Evolutionary conservation across 1,140 invertebrate species (phyloP), one percentile per base, ranked within the genome.

Genomic region (Bilobella aurantiaca): DNA sequence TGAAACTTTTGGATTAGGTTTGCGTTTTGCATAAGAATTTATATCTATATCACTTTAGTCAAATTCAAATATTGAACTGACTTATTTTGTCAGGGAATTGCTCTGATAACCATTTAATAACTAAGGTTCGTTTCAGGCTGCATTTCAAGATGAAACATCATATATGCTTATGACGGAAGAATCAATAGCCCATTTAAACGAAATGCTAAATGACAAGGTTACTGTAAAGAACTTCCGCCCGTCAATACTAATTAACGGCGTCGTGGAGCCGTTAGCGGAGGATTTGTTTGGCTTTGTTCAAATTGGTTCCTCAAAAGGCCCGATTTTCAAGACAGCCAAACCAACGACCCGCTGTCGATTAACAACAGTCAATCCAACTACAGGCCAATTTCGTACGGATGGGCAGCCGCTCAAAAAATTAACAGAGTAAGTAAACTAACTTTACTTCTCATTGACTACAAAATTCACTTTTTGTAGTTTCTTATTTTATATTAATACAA

Each of bases 121-220:
- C n/a, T n/a, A n/a, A n/a, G n/a, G n/a, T 49, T 3, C 12, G 3
- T 42, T 31, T 46, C 67, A 78, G 77, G 68, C 71, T 21, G 70
- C 74, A 1, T 76, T 75, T 46, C 69, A 73, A 31, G 76, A 78
- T 66, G 73, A 74, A 65, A 75, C 74, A 37, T 63, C 73, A 0
- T 78, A 74, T 64, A 75, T 77, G 73, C 0, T 79, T 42, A 73
- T 77, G 62, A 70, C 75, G 0, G 69, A 76, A 14, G 61, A 72
- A 2, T 77, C 75, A 28, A 29, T 79, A 28, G 68, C 65, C 21
- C 72, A 72, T 3, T 66, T 79, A 3, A 79, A 79, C 56, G 63
- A 61, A 27, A 68, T 68, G 58, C 69, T 78, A 1, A 59, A 71
- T 0, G 70, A 67, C 12, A 63, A 67, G 3, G 74, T 79, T 8